Percentiles rank a stretch among this genome's conserved stretches.
These are phyloP conservation scores for Gymnobelideus leadbeateri DNA, from an alignment of 2,113 vertebrate species.

Conservation along the genomic window DNA sequence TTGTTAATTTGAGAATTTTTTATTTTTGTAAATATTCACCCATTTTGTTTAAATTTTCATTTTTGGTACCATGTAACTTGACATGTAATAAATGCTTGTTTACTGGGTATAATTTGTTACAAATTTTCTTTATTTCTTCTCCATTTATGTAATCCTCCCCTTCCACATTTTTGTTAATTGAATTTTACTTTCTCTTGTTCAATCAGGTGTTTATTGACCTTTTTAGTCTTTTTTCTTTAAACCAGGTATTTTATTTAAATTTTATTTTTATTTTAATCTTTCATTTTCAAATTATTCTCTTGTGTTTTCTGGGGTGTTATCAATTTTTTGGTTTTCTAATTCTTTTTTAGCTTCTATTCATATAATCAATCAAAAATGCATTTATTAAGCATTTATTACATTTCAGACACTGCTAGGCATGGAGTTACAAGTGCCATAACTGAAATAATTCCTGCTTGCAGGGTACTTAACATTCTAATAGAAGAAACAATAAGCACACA, in stretches of 20 bases:
- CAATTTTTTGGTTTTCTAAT: background rate
- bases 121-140: background rate
- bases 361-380: background rate
- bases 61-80: background rate
- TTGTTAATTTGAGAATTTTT: background rate
- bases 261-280: background rate
- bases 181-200: background rate
- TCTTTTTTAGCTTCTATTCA: background rate
- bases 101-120: background rate
- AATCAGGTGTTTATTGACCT: background rate
- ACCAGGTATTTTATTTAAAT: background rate
- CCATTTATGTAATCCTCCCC: background rate
- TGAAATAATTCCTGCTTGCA: background rate
- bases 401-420: background rate
- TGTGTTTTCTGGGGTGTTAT: background rate
- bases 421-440: background rate
- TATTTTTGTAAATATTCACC: background rate
- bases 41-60: background rate
- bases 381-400: background rate
- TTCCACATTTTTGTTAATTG: background rate
- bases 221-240: background rate
- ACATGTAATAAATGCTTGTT: background rate
- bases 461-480: background rate
- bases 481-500: background rate
- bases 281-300: background rate